A percentile compares a stretch with the other conserved stretches of the same genome.
These are phyloP conservation scores for Notarius quadriscutis DNA, from an alignment of 2,113 vertebrate species.

Conservation along the genomic window DNA sequence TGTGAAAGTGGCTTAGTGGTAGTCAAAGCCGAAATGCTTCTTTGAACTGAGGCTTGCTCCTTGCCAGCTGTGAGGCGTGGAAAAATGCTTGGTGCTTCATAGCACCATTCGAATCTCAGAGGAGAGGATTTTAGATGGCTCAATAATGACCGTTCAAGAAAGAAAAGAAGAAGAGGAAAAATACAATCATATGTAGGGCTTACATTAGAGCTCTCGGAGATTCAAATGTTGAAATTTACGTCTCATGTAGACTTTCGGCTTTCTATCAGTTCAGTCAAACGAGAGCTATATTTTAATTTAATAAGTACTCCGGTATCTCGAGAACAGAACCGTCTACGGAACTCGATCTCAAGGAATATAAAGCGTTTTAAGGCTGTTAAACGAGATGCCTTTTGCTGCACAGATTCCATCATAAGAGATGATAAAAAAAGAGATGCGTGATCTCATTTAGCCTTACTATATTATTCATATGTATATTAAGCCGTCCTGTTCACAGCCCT, in stretches of 20 bases:
- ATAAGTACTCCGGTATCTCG: not conserved
- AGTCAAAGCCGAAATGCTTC: constrained; percentile 43
- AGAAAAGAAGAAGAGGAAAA: not conserved
- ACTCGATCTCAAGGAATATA: not conserved
- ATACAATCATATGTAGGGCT: not conserved
- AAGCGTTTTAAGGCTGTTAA: not conserved
- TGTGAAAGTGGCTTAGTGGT: constrained; percentile 51
- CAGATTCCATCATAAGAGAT: not conserved
- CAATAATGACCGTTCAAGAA: not conserved
- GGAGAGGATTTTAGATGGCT: constrained; percentile 21
- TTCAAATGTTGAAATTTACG: not conserved
- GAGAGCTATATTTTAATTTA: not conserved
- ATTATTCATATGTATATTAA: constrained; percentile 23
- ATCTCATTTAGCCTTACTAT: constrained; percentile 5
- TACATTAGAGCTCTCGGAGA: not conserved
- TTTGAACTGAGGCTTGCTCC: constrained; percentile 49
- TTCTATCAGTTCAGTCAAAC: not conserved
- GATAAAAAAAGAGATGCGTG: not conserved
- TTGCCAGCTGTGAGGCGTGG: constrained; percentile 30
- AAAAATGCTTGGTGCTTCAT: constrained; percentile 26
- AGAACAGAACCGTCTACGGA: not conserved
- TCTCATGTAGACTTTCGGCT: constrained; percentile 11
- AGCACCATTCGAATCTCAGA: constrained; percentile 36
- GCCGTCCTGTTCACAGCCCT: not conserved
- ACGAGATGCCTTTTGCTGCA: not conserved